phyloP scores from a whole-genome alignment of 2,888 invertebrate genomes.

The Rosalia funebris region DNA sequence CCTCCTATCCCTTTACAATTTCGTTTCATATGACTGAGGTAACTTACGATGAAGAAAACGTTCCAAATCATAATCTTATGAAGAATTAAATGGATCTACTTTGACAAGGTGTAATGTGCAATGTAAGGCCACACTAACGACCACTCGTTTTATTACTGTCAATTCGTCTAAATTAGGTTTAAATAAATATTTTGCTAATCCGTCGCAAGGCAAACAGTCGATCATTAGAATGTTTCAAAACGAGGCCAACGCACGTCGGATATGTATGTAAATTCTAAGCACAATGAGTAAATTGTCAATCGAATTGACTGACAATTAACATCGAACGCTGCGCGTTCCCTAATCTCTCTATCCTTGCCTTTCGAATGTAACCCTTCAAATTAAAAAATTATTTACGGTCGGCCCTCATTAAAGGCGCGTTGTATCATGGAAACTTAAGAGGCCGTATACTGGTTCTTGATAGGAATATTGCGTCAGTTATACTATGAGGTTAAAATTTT shows the following conservation, averaged over 20 bases:
- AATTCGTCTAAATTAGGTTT: background rate
- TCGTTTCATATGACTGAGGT: no score
- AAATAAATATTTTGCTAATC: background rate
- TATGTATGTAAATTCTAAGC: background rate
- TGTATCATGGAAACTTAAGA: background rate
- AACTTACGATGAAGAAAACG: no score
- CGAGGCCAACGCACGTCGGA: background rate
- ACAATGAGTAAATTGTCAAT: background rate
- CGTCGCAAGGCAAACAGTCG: background rate
- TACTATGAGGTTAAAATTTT: constrained; percentile 2
- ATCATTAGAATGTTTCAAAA: background rate
- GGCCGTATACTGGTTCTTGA: background rate
- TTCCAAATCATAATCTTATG: no score
- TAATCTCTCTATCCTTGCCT: background rate
- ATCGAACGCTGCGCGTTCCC: background rate
- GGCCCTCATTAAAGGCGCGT: no score
- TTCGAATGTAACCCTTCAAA: background rate
- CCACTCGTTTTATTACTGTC: no score
- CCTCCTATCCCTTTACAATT: no score
- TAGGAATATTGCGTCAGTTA: constrained; percentile 2
- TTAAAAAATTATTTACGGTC: constrained; percentile 1
- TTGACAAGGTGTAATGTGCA: no score
- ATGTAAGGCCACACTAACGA: no score
- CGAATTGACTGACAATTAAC: background rate
- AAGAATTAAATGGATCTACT: no score